Evolutionary conservation across 2,888 invertebrate genomes (phyloP).

Genomic region (Myopa tessellatipennis): DNA sequence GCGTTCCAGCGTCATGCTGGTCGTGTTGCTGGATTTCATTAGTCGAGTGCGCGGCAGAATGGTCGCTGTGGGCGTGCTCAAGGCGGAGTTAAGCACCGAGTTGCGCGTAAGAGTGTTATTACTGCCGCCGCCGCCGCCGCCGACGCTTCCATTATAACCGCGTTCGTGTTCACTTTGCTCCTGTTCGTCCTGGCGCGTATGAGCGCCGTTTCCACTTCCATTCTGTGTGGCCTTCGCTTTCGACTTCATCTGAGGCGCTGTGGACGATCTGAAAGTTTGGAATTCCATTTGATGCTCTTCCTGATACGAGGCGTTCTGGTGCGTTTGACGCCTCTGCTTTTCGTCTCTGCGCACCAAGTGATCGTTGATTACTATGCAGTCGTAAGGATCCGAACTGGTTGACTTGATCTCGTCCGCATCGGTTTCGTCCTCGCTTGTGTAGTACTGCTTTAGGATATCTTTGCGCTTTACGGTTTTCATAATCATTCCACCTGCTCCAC

Average conservation of each 20-base stretch:
- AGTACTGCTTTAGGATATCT: constrained; percentile 79
- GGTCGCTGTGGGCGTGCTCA: constrained; percentile 60
- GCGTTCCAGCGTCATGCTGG: constrained; percentile 52
- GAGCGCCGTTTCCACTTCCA: not conserved
- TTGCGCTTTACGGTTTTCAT: constrained; percentile 80
- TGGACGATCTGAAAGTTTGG: constrained; percentile 68
- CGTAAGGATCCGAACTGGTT: constrained; percentile 80
- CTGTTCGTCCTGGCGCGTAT: constrained; percentile 25
- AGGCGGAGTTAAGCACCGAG: constrained; percentile 62
- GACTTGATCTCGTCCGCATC: constrained; percentile 71
- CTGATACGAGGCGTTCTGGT: constrained; percentile 67
- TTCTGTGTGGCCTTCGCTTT: constrained; percentile 25
- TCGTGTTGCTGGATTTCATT: constrained; percentile 59
- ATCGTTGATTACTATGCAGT: constrained; percentile 87
- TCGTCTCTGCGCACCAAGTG: constrained; percentile 71
- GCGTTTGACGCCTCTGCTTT: constrained; percentile 61
- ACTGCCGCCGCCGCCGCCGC: constrained; percentile 63
- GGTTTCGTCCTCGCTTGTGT: constrained; percentile 72
- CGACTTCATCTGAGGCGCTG: constrained; percentile 55
- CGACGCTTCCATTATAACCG: constrained; percentile 69
- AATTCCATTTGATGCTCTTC: constrained; percentile 69
- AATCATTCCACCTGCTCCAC: constrained; percentile 73
- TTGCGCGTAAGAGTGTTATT: constrained; percentile 55
- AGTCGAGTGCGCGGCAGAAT: constrained; percentile 64
- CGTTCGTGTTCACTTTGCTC: constrained; percentile 49